Evolutionary conservation across 1,140 invertebrate species (phyloP).

Genomic region (Nomia melanderi): DNA sequence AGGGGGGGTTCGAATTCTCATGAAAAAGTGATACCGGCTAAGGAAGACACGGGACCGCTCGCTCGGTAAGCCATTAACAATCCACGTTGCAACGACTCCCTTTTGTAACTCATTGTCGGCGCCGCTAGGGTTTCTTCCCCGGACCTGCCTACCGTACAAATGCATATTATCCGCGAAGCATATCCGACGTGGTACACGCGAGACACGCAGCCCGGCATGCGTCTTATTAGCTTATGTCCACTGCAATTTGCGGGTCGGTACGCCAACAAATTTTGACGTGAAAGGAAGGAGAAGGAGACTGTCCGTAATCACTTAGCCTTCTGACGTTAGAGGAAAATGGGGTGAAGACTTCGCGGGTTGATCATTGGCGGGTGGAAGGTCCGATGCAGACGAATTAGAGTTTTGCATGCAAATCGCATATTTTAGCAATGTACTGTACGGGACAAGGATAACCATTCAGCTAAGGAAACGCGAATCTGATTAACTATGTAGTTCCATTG

Average conservation of each 20-base stretch:
- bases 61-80: constrained; percentile 73
- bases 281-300: not conserved
- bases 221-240: constrained; percentile 75
- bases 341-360: not conserved
- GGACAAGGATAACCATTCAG: too few species aligned
- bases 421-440: too few species aligned
- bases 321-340: constrained; percentile 22
- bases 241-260: constrained; percentile 67
- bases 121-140: constrained; percentile 73
- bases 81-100: constrained; percentile 67
- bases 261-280: constrained; percentile 11
- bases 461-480: too few species aligned
- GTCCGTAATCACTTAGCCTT: not conserved
- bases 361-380: not conserved
- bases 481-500: too few species aligned
- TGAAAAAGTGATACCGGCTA: not conserved
- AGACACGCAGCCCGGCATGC: constrained; percentile 61
- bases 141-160: constrained; percentile 76
- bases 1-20: not conserved
- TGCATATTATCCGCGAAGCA: constrained; percentile 76
- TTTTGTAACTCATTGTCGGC: constrained; percentile 15
- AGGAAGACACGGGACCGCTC: not conserved
- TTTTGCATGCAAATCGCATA: too few species aligned
- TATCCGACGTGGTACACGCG: constrained; percentile 74
- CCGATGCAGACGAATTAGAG: too few species aligned